phyloP scores from a whole-genome alignment of 2,113 vertebrate genomes.

The Pristiophorus japonicus region DNA sequence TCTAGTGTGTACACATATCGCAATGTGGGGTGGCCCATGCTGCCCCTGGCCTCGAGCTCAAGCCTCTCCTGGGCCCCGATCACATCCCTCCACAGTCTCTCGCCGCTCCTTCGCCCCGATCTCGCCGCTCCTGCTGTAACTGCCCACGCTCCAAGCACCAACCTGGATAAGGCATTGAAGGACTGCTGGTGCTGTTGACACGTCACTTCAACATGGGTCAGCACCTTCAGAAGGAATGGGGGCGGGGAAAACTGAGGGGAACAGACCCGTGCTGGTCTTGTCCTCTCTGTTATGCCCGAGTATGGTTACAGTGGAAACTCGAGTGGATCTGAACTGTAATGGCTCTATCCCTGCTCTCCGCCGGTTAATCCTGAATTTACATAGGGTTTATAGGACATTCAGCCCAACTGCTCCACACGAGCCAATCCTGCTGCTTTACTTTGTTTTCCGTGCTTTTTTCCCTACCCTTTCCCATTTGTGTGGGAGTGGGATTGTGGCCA shows the following conservation, averaged over 20 bases:
- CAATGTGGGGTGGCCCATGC: too few species aligned
- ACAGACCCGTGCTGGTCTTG: background rate
- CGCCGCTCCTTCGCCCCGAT: too few species aligned
- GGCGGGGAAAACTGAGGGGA: background rate
- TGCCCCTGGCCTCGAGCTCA: too few species aligned
- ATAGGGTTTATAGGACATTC: background rate
- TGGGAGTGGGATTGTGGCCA: background rate
- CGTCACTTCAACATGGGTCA: background rate
- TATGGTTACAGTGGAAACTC: background rate
- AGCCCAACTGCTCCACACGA: background rate
- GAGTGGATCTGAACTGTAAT: background rate
- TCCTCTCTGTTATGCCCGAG: background rate
- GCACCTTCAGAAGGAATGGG: background rate
- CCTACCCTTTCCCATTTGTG: background rate
- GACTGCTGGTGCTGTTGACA: background rate
- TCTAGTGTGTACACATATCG: too few species aligned
- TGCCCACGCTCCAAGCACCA: too few species aligned
- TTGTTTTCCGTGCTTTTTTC: background rate
- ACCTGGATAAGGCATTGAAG: background rate
- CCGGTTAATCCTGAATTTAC: background rate
- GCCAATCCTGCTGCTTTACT: background rate
- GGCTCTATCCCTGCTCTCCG: background rate
- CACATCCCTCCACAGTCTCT: too few species aligned
- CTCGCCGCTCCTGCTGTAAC: too few species aligned
- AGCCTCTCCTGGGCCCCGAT: too few species aligned